Evolutionary conservation across 1,140 invertebrate genomes (phyloP), one percentile per base, ranked within the genome.

Genomic region (Danaus plexippus): DNA sequence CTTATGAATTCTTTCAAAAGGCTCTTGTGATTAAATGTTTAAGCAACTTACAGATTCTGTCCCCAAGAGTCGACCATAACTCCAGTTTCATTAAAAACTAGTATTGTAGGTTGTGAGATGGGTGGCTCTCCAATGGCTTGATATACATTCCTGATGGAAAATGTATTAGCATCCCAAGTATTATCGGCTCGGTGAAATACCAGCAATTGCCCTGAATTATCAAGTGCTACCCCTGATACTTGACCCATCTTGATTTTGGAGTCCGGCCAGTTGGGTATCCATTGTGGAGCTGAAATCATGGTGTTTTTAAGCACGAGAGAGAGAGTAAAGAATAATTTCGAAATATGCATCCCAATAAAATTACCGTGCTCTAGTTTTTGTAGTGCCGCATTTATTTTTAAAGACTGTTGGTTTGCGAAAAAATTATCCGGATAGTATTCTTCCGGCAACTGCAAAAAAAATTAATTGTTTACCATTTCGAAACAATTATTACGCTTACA

Each of bases 131-230:
- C 88, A 18, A 77, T 82, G 57, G 92, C 73, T 56, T 88, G 88
- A 75, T 90, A 94, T 1, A 88, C 80, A 78, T 94, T 91, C 5
- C 83, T 68, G 1, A 65, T 60, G 54, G 90, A 84, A 73, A 96
- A 96, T 13, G 94, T 92, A 9, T 73, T 78, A 9, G 61, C 71
- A 64, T 87, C 88, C 96, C 96, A 98, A 2, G 91, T 75, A 63
- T 93, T 88, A 53, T 90, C 78, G 5, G 90, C 94, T 69, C 97
- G 89, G 80, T 98, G 96, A 73, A 98, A 97, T 12, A 98, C 89
- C 40, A 93, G 90, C 12, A 97, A 84, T 66, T 93, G 91, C 10
- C 94, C 94, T 52, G 88, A 66, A 2, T 85, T 88, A 80, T 96
- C 94, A 11, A 96, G 86, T 12, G 92, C 91, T 0, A 98, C 91